These are phyloP conservation scores for Tetrao urogallus DNA, from an alignment of 2,113 vertebrate species.

Conservation along the genomic window DNA sequence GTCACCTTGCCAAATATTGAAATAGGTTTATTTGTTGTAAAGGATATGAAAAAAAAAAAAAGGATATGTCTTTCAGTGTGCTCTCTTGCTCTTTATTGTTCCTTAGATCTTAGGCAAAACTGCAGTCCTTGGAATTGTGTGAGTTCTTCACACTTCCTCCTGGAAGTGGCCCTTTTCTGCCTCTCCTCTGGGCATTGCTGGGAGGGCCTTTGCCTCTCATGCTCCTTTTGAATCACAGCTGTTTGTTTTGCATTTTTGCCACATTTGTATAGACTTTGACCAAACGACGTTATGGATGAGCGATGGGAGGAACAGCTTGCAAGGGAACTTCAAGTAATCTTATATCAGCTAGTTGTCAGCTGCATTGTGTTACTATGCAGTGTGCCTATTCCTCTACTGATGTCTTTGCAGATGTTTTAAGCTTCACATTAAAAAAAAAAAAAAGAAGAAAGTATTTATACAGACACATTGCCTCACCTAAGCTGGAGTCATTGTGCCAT, in stretches of 20 bases:
- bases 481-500: background rate
- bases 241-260: background rate
- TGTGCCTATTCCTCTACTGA: conserved; percentile 6
- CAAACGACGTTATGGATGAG: background rate
- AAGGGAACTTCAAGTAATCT: background rate
- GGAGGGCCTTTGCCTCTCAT: background rate
- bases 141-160: background rate
- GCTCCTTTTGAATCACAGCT: background rate
- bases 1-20: conserved; percentile 70
- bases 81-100: conserved; percentile 35
- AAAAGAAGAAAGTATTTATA: background rate
- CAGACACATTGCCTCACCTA: conserved; percentile 32
- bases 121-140: background rate
- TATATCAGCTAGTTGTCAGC: conserved; percentile 4
- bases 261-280: background rate
- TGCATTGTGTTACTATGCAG: background rate
- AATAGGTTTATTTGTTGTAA: conserved; percentile 71
- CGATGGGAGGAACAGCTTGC: background rate
- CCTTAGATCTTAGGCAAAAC: conserved; percentile 27
- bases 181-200: background rate
- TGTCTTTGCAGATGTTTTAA: conserved; percentile 39
- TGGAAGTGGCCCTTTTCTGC: conserved; percentile 1
- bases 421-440: background rate
- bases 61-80: conserved; percentile 14
- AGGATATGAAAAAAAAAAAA: conserved; percentile 1